phyloP scores from a whole-genome alignment of 1,140 invertebrate genomes.

The Myzus persicae region DNA sequence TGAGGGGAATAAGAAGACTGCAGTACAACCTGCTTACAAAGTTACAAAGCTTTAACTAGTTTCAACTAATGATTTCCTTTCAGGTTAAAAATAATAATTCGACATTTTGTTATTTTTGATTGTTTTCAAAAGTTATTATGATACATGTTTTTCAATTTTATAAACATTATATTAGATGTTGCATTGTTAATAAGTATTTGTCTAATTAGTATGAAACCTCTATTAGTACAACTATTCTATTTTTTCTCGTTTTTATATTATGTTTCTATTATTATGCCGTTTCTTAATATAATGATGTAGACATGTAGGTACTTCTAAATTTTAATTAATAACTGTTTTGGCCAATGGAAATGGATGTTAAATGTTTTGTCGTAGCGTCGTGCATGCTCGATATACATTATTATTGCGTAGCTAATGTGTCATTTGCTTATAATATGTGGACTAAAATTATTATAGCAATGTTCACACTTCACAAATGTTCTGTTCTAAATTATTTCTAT shows the following conservation, averaged over 20 bases:
- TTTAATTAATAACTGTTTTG: neutral
- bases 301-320: neutral
- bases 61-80: neutral
- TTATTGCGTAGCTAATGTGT: neutral
- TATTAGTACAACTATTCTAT: neutral
- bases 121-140: neutral
- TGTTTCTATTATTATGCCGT: neutral
- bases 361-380: neutral
- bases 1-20: neutral
- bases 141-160: neutral
- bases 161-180: neutral
- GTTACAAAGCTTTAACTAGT: neutral
- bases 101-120: neutral
- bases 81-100: neutral
- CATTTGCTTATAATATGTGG: neutral
- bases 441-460: conserved; percentile 1
- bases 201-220: neutral
- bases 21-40: neutral
- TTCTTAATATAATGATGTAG: neutral
- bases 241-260: too few species aligned
- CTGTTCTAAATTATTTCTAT: neutral
- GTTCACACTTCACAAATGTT: neutral
- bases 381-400: neutral
- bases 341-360: neutral
- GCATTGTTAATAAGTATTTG: neutral